Conservation (phyloP, 2,797 vertebrate genomes). For the Sparus aurata region DNA sequence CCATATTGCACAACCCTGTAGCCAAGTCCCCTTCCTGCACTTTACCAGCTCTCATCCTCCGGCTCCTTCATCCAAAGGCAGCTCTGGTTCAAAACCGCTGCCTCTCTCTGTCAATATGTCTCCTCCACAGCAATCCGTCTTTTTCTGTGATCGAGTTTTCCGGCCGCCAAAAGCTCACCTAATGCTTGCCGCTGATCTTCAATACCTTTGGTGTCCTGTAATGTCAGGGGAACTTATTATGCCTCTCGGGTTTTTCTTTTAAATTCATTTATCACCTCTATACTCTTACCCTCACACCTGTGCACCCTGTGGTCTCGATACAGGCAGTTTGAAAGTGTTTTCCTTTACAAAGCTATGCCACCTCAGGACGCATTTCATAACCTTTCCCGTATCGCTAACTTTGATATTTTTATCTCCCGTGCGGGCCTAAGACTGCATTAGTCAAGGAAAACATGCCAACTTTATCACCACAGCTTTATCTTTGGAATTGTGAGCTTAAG, state of each 20-base stretch:
- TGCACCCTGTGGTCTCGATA: conserved; percentile 21
- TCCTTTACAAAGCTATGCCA: conserved; percentile 4
- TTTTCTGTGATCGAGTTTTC: conserved; percentile 38
- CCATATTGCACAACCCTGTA: conserved; percentile 45
- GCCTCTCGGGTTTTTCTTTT: conserved; percentile 33
- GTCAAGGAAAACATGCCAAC: neutral
- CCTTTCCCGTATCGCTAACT: conserved; percentile 1
- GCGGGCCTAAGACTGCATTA: conserved; percentile 5
- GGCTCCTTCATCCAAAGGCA: conserved; percentile 48
- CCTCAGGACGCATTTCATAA: neutral
- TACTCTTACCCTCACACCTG: conserved; percentile 14
- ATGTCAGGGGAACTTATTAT: conserved; percentile 35
- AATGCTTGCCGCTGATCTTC: conserved; percentile 1
- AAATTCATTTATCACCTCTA: conserved; percentile 26
- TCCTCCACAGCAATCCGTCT: conserved; percentile 41
- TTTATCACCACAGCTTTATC: conserved; percentile 7
- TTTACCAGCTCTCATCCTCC: conserved; percentile 48
- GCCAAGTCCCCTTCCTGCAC: conserved; percentile 47
- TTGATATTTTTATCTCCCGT: neutral
- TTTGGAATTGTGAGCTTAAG: neutral
- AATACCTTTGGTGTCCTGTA: conserved; percentile 20
- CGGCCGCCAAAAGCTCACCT: conserved; percentile 25
- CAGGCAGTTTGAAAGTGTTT: conserved; percentile 16
- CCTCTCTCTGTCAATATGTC: conserved; percentile 49
- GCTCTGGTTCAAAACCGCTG: conserved; percentile 45